Base-by-base conservation (phyloP, 2,888 invertebrate species). In the Melanophora roralis region DNA sequence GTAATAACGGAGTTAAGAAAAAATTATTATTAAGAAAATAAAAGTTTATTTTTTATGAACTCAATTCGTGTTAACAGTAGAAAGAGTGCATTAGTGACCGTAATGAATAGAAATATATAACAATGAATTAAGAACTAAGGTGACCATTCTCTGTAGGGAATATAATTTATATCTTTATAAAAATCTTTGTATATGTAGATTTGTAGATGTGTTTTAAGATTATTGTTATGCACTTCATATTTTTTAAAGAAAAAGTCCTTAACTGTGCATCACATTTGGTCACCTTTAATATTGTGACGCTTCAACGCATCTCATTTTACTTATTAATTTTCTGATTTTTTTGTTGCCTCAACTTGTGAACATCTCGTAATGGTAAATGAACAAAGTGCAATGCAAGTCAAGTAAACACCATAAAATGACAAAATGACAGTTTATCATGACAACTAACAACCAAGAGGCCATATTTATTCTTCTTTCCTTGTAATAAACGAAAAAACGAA, bases 361-460 rank as follows among this genome's bases (percentile, higher is more conserved):
- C 38, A 69, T 14, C 38, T 76, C 59, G 57, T 64, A 59, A 73
- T 75, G 47, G 38, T 59, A 62, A 64, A 75, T 62, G 74, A 72
- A 32, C 75, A 64, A 51, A 68, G 76, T 69, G 76, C 81, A 72
- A 49, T 65, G 12, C 14, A 78, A 81, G 82, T 78, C 80, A 80
- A 82, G 81, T 69, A 79, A 79, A 79, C 81, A 81, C 83, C 79
- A 83, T 83, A 73, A 81, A 82, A 76, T 75, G 82, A 55, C 81
- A 81, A 73, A 72, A 81, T 76, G 78, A 77, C 76, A 82, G 32
- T 57, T 40, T 69, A 69, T 69, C 69, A 59, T 73, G 74, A 81
- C 77, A 65, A 71, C 67, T 59, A 57, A 68, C 68, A 73, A 73
- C 72, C 43, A 43, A 65, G 14, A 77, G 64, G 64, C 55, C 69